Conservation (phyloP, 2,888 invertebrate species). For the Choreutis nemorana region DNA sequence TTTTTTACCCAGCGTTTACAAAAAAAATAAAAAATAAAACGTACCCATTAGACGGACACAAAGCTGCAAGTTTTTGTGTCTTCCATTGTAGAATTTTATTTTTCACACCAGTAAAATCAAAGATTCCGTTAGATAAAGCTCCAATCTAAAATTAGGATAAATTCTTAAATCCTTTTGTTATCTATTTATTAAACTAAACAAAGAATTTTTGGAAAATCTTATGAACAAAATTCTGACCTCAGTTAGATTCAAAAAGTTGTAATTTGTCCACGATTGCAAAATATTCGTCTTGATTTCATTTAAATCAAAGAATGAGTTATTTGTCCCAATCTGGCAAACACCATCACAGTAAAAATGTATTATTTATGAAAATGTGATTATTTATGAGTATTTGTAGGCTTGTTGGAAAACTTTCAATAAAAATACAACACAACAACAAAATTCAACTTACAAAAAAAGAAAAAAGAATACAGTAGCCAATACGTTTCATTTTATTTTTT, state of each 20-base stretch:
- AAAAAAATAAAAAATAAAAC: constrained; percentile 7
- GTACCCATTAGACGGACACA: constrained; percentile 55
- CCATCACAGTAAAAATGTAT: constrained; percentile 3
- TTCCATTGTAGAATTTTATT: constrained; percentile 60
- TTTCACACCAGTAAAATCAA: constrained; percentile 53
- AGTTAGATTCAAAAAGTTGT: constrained; percentile 39
- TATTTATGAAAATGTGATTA: neutral
- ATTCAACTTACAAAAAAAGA: constrained; percentile 6
- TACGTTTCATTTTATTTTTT: constrained; percentile 1
- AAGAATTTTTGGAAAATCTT: constrained; percentile 2
- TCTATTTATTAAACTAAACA: neutral
- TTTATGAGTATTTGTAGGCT: neutral
- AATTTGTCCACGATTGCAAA: constrained; percentile 49
- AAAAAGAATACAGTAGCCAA: constrained; percentile 1
- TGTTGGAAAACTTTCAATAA: neutral
- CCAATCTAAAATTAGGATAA: constrained; percentile 29
- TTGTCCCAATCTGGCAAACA: constrained; percentile 37
- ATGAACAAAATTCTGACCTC: constrained; percentile 33
- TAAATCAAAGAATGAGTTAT: constrained; percentile 40
- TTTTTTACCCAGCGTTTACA: neutral
- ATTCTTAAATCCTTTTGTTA: neutral
- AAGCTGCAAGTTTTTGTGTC: constrained; percentile 43
- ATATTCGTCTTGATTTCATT: constrained; percentile 47
- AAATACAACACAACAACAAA: constrained; percentile 5
- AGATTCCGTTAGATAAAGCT: constrained; percentile 42